Evolutionary conservation across 2,888 invertebrate genomes (phyloP).

Genomic region (Venusia cambrica): DNA sequence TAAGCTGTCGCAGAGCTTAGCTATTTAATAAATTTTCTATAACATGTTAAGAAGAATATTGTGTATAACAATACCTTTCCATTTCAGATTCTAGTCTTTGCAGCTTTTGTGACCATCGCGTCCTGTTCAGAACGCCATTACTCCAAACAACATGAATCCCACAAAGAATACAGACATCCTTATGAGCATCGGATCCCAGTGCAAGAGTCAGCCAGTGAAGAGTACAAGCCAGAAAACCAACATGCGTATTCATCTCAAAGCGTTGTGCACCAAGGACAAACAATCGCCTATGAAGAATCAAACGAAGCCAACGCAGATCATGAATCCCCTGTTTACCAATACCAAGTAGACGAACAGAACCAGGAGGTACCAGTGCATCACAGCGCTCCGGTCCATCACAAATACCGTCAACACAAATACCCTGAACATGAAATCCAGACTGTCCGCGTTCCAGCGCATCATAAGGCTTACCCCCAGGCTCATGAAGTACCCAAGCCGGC

Average conservation of each 20-base stretch:
- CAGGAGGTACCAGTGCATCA: conserved; percentile 33
- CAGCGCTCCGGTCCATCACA: conserved; percentile 28
- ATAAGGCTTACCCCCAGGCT: conserved; percentile 26
- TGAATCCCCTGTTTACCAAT: conserved; percentile 51
- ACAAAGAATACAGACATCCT: conserved; percentile 48
- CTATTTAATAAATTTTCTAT: too few relatives aligned
- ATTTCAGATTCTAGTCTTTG: conserved; percentile 58
- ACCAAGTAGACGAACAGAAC: conserved; percentile 39
- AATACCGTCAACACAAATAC: conserved; percentile 22
- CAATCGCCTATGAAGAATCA: conserved; percentile 43
- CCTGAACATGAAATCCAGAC: conserved; percentile 41
- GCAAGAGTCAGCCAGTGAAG: conserved; percentile 41
- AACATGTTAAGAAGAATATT: too few relatives aligned
- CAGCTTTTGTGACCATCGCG: conserved; percentile 41
- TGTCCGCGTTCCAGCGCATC: conserved; percentile 34
- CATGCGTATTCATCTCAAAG: conserved; percentile 55
- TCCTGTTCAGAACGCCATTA: conserved; percentile 53
- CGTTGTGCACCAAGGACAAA: conserved; percentile 44
- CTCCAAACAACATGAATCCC: conserved; percentile 48
- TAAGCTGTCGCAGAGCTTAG: too few relatives aligned
- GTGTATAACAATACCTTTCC: too few relatives aligned
- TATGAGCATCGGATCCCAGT: conserved; percentile 37
- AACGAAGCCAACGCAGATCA: conserved; percentile 46
- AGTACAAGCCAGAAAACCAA: conserved; percentile 38
- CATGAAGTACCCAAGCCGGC: too few relatives aligned